phyloP scores from a whole-genome alignment of 2,797 vertebrate species.

The Neomorphus geoffroyi region DNA sequence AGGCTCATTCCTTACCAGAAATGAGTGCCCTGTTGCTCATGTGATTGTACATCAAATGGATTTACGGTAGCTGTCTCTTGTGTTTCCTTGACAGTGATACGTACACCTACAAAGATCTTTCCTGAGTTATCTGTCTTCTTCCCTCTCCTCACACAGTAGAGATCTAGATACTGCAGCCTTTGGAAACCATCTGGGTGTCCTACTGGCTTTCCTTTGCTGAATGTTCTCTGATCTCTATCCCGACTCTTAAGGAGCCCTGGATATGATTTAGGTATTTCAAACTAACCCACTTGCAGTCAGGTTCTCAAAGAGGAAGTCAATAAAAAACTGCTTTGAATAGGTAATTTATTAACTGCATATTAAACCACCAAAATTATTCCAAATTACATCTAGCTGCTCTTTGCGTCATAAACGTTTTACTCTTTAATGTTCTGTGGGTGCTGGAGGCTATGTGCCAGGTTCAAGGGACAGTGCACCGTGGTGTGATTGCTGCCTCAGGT shows the following conservation, averaged over 20 bases:
- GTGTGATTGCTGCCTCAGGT: background rate
- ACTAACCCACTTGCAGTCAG: background rate
- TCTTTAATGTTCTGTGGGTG: background rate
- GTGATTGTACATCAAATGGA: constrained; percentile 5
- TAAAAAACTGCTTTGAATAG: background rate
- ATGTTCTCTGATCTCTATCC: background rate
- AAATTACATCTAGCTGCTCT: background rate
- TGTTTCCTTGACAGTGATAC: background rate
- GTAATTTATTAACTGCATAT: background rate
- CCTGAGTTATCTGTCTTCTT: background rate
- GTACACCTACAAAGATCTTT: background rate
- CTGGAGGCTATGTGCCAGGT: accelerated
- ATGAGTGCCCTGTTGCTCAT: background rate
- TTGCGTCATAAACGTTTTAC: background rate
- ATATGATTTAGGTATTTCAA: background rate
- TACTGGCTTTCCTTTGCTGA: background rate
- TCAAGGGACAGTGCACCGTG: background rate
- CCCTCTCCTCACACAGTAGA: background rate
- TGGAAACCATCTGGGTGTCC: background rate
- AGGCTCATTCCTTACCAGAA: background rate
- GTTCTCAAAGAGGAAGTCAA: background rate
- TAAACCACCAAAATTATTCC: background rate
- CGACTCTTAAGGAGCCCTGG: background rate
- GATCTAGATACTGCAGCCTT: background rate
- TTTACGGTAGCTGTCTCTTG: background rate